phyloP scores from a whole-genome alignment of 2,113 vertebrate species.

The Pterocles orientalis region DNA sequence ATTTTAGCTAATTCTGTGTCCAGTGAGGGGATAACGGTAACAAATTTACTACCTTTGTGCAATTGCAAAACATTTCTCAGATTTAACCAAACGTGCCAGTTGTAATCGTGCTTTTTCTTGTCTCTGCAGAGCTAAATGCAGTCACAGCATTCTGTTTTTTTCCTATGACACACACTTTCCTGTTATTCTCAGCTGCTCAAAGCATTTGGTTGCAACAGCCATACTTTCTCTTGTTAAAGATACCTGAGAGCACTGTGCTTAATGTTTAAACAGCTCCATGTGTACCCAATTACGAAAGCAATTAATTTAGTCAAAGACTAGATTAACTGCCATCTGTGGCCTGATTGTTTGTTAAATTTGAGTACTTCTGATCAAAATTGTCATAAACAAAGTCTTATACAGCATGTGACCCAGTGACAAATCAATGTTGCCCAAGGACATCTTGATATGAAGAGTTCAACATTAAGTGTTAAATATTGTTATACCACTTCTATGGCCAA shows the following conservation, averaged over 20 bases:
- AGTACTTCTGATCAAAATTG: constrained; percentile 35
- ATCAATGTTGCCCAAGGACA: neutral
- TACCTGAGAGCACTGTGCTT: constrained; percentile 5
- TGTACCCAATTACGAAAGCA: constrained; percentile 56
- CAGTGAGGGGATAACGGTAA: neutral
- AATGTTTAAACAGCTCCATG: constrained; percentile 46
- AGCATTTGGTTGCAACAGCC: neutral
- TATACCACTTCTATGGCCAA: neutral
- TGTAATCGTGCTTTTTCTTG: neutral
- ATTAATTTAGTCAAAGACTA: constrained; percentile 54
- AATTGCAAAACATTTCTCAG: neutral
- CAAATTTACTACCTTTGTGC: neutral
- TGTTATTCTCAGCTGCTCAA: constrained; percentile 10
- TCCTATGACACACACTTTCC: neutral
- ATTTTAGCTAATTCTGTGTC: neutral
- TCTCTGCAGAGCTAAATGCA: neutral
- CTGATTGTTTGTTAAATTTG: constrained; percentile 52
- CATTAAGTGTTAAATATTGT: neutral
- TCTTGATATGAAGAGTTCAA: neutral
- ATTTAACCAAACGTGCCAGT: neutral
- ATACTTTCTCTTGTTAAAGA: neutral
- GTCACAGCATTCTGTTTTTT: neutral
- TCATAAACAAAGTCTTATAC: neutral
- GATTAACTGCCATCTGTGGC: constrained; percentile 54
- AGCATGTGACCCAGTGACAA: neutral